Conservation (phyloP, 2,888 invertebrate species). For the Gonocerus acuteangulatus region DNA sequence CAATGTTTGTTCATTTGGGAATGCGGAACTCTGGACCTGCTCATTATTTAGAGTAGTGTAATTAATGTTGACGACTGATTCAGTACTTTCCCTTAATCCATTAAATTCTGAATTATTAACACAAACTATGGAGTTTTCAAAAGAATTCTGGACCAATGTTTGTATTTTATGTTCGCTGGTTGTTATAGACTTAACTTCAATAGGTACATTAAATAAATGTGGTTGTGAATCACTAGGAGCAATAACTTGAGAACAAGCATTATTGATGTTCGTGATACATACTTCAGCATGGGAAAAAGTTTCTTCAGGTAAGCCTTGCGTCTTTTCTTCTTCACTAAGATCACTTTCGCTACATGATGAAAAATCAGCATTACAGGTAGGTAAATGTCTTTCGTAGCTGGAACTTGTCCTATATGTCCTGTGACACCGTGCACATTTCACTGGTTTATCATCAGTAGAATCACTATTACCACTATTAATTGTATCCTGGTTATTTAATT, state of each 20-base stretch:
- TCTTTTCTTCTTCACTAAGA: constrained; percentile 47
- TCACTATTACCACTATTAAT: background rate
- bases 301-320: constrained; percentile 12
- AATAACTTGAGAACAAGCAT: background rate
- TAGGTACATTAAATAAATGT: constrained; percentile 8
- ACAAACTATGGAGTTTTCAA: constrained; percentile 4
- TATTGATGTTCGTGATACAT: background rate
- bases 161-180: constrained; percentile 12
- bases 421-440: constrained; percentile 79
- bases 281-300: background rate
- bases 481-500: background rate
- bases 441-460: constrained; percentile 56
- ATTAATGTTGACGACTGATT: constrained; percentile 5
- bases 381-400: constrained; percentile 71
- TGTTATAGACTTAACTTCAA: constrained; percentile 11
- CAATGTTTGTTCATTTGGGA: constrained; percentile 12
- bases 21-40: background rate
- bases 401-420: constrained; percentile 76
- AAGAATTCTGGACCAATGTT: constrained; percentile 18
- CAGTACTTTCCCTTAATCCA: constrained; percentile 13
- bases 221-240: background rate
- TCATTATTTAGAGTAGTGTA: constrained; percentile 7
- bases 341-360: constrained; percentile 73
- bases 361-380: constrained; percentile 58
- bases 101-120: constrained; percentile 9